These are phyloP conservation scores for Erebia epiphron DNA, from an alignment of 2,888 invertebrate genomes.

Conservation along the genomic window DNA sequence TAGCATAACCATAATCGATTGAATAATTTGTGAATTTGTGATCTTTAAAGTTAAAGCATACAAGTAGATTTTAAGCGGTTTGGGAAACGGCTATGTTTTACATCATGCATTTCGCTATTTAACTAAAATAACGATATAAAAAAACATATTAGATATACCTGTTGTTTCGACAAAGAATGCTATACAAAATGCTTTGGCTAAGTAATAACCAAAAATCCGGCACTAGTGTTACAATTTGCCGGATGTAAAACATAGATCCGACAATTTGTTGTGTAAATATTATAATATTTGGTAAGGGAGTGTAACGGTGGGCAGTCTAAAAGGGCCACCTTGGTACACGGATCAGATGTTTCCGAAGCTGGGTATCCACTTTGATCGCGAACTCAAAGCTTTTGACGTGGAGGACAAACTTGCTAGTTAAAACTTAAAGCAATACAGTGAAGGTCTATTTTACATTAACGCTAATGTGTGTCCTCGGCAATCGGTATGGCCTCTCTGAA, in stretches of 20 bases:
- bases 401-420: too few relatives aligned
- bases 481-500: too few relatives aligned
- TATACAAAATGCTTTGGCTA: background rate
- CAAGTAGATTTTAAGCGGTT: constrained; percentile 16
- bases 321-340: constrained; percentile 32
- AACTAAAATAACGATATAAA: background rate
- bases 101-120: constrained; percentile 8
- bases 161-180: too few relatives aligned
- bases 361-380: background rate
- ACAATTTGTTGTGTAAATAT: constrained; percentile 36
- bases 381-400: background rate
- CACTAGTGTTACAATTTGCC: background rate
- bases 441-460: too few relatives aligned
- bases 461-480: too few relatives aligned
- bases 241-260: constrained; percentile 15
- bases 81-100: constrained; percentile 1
- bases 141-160: background rate
- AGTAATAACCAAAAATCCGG: background rate
- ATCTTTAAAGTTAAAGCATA: constrained; percentile 1
- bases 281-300: constrained; percentile 22
- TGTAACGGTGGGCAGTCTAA: constrained; percentile 36
- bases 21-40: background rate
- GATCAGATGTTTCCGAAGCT: constrained; percentile 42
- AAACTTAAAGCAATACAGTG: too few relatives aligned
- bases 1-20: constrained; percentile 7